Base-by-base conservation (phyloP, 2,113 vertebrate genomes). In the Athene noctua region DNA sequence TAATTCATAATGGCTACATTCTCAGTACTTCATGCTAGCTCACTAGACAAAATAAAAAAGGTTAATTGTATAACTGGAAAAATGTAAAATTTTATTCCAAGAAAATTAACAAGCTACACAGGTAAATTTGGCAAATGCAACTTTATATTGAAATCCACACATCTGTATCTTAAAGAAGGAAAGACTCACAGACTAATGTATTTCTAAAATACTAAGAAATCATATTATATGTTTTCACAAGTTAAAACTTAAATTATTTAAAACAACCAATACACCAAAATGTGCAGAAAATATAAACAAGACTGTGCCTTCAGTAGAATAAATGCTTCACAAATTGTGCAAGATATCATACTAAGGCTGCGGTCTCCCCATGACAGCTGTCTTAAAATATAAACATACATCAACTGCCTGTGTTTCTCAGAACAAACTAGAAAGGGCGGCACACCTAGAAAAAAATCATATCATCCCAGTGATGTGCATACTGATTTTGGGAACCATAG, bases 111-210 rank as follows among this genome's bases (percentile, higher is more conserved):
- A 99, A 99, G 99, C 99, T 99, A 99, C 99, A 99, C 99, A 98
- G 98, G 98, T 99, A 99, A 99, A 99, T 99, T 99, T 99, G 99
- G 99, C 99, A 99, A 99, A 99, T 99, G 99, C 99, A 99, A 99
- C 99, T 99, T 99, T 98, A 99, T 99, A 99, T 99, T 99, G 99
- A 99, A 99, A 98, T 98, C 98, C 99, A 99, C 99, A 99, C 99
- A 99, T 99, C 98, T 99, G 98, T 99, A 99, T 99, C 99, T 99
- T 99, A 98, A 98, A 99, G 99, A 99, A 99, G 99, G 97, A 99
- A 99, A 99, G 99, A 99, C 99, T 99, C 99, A 99, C 99, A 99
- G 98, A 99, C 99, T 99, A 98, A 99, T 98, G 99, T 99, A 99
- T 98, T 98, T 99, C 98, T 99, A 99, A 99, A 99, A 99, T 99